These are phyloP conservation scores for Rugalucina vietnamica DNA, from an alignment of 2,888 invertebrate species.

Conservation along the genomic window DNA sequence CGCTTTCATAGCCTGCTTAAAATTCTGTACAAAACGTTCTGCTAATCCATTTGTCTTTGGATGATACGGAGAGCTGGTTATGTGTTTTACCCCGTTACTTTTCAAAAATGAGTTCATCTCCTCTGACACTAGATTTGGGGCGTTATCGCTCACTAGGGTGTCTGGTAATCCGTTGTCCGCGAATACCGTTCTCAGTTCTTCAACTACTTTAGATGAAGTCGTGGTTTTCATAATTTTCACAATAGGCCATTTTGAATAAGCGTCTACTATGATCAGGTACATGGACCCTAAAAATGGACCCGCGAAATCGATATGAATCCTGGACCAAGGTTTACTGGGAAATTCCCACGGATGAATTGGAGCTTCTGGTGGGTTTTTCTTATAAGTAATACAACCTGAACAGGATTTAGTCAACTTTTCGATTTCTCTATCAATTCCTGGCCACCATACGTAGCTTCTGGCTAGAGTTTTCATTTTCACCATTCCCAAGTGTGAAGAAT, in stretches of 20 bases:
- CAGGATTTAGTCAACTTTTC: slow-evolving; percentile 62
- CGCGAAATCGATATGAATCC: slow-evolving; percentile 68
- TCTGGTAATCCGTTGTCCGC: slow-evolving; percentile 41
- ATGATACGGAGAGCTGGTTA: slow-evolving; percentile 56
- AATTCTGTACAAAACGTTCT: slow-evolving; percentile 60
- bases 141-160: slow-evolving; percentile 41
- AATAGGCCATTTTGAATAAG: slow-evolving; percentile 84
- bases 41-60: slow-evolving; percentile 61
- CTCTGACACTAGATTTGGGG: slow-evolving; percentile 54
- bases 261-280: slow-evolving; percentile 71
- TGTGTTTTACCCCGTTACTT: slow-evolving; percentile 57
- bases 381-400: slow-evolving; percentile 27
- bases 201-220: slow-evolving; percentile 34
- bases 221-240: slow-evolving; percentile 61
- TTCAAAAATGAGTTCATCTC: slow-evolving; percentile 49
- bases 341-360: slow-evolving; percentile 72
- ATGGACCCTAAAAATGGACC: slow-evolving; percentile 71
- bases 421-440: slow-evolving; percentile 59
- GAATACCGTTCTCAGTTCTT: background rate
- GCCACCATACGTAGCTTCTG: slow-evolving; percentile 75
- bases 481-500: slow-evolving; percentile 71
- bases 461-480: slow-evolving; percentile 73
- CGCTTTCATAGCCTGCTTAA: slow-evolving; percentile 55
- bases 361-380: slow-evolving; percentile 57
- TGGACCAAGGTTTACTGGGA: slow-evolving; percentile 57